Evolutionary conservation across 2,888 invertebrate genomes (phyloP).

Genomic region (Himalopsyche anomala): DNA sequence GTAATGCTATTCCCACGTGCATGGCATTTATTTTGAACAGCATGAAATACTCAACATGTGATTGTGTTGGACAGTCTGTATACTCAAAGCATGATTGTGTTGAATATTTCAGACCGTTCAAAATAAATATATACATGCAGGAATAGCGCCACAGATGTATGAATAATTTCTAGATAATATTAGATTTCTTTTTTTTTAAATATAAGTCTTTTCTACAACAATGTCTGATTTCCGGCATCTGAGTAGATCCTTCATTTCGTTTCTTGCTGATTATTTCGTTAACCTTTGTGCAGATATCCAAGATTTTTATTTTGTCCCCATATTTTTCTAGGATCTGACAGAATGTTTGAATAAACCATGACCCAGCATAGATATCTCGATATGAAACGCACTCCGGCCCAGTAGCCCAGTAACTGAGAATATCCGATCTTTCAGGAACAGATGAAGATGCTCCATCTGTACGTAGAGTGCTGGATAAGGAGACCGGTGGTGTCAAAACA

Average conservation of each 20-base stretch:
- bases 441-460: conserved; percentile 43
- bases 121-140: no score
- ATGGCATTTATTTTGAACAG: no score
- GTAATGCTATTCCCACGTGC: no score
- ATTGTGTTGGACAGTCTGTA: no score
- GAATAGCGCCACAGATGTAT: no score
- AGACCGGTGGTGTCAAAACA: not conserved
- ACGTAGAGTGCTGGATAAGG: not conserved
- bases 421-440: conserved; percentile 54
- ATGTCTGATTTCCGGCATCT: conserved; percentile 48
- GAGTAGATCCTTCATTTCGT: conserved; percentile 23
- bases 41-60: no score
- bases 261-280: conserved; percentile 45
- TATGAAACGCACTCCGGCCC: conserved; percentile 49
- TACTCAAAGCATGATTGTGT: no score
- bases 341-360: conserved; percentile 58
- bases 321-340: conserved; percentile 52
- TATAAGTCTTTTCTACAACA: conserved; percentile 49
- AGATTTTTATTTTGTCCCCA: not conserved
- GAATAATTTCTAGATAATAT: no score
- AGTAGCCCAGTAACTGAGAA: conserved; percentile 48
- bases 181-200: conserved; percentile 1
- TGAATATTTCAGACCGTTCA: no score
- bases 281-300: conserved; percentile 45
- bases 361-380: conserved; percentile 36